A percentile compares a stretch with the other conserved stretches of the same genome.
These are phyloP conservation scores for Anoplolepis gracilipes DNA, from an alignment of 1,140 invertebrate genomes.

Conservation along the genomic window DNA sequence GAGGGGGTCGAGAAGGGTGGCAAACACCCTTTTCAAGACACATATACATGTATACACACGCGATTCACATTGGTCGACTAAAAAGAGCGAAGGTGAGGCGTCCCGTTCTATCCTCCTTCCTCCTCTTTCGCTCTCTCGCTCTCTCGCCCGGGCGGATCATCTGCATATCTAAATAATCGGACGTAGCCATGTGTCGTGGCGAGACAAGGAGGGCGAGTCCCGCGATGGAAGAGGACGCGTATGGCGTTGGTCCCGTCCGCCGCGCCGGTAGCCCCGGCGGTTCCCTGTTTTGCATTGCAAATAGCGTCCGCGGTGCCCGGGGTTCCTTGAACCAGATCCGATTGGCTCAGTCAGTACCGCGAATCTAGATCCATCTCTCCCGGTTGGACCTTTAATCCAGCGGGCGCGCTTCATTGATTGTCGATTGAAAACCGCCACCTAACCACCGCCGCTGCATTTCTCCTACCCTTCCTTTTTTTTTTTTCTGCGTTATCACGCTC, in stretches of 20 bases:
- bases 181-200: conserved; percentile 81
- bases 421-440: conserved; percentile 81
- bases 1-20: neutral
- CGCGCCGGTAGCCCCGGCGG: conserved; percentile 78
- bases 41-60: conserved; percentile 9
- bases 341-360: conserved; percentile 84
- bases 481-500: conserved; percentile 23
- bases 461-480: neutral
- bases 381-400: conserved; percentile 82
- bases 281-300: conserved; percentile 84
- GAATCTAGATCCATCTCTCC: conserved; percentile 85
- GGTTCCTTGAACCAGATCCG: conserved; percentile 86
- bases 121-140: neutral
- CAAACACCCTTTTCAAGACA: conserved; percentile 42
- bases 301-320: conserved; percentile 76
- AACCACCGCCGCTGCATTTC: neutral
- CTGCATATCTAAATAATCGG: conserved; percentile 85
- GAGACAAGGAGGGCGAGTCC: conserved; percentile 65
- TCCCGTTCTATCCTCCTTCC: conserved; percentile 35
- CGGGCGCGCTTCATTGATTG: conserved; percentile 84
- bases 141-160: conserved; percentile 73
- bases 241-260: conserved; percentile 77
- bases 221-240: conserved; percentile 78
- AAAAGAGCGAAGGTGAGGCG: conserved; percentile 23
- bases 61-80: conserved; percentile 44